Conservation (phyloP, 2,888 invertebrate species). For the Sinohyriopsis cumingii region DNA sequence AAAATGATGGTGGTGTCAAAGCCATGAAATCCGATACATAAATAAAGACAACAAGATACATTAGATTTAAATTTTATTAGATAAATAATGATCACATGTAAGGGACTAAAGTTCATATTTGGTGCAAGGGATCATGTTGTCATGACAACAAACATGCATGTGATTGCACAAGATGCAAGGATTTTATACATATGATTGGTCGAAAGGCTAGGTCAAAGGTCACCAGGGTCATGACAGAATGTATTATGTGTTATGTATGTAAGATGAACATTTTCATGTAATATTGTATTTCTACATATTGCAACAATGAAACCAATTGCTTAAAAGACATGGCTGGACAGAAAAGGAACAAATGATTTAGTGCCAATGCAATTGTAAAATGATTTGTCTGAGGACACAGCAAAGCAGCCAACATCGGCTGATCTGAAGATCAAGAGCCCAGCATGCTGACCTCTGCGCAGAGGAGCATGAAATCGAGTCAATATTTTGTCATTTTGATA, state of each 20-base stretch:
- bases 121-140: constrained; percentile 37
- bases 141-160: constrained; percentile 39
- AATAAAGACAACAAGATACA: constrained; percentile 10
- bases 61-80: constrained; percentile 60
- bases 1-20: too few relatives aligned
- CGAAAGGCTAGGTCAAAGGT: not conserved
- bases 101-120: constrained; percentile 64
- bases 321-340: not conserved
- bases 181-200: constrained; percentile 17
- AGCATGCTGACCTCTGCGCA: too few relatives aligned
- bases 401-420: too few relatives aligned
- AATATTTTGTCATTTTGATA: too few relatives aligned
- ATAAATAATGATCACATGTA: constrained; percentile 67
- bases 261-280: not conserved
- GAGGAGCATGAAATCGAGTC: too few relatives aligned
- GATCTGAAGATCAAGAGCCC: too few relatives aligned
- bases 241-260: not conserved
- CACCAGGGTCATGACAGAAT: not conserved
- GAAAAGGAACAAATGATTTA: not conserved
- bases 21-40: not conserved
- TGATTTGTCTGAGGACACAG: too few relatives aligned
- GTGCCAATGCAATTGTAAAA: too few relatives aligned
- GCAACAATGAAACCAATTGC: not conserved
- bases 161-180: constrained; percentile 39
- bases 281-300: not conserved